Conservation (phyloP, 2,797 vertebrate species). For the Remorina albescens region DNA sequence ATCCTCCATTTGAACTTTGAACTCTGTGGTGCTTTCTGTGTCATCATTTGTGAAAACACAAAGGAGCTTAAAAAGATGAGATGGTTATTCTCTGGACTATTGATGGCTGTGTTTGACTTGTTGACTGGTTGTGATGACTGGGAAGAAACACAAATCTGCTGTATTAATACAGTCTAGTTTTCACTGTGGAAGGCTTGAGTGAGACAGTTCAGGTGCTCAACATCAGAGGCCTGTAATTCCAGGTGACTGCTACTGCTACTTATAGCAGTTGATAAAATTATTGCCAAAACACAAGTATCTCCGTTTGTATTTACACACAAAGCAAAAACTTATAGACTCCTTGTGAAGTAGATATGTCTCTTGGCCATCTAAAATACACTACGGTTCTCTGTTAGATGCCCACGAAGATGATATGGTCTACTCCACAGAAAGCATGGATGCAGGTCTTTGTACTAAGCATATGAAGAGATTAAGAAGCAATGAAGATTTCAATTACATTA, state of each 20-base stretch:
- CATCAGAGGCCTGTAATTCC: slow-evolving; percentile 7
- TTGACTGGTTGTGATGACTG: background rate
- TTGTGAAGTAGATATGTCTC: background rate
- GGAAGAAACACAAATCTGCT: slow-evolving; percentile 2
- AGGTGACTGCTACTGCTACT: slow-evolving; percentile 1
- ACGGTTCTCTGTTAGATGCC: background rate
- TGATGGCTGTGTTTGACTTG: slow-evolving; percentile 18
- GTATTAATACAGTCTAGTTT: background rate
- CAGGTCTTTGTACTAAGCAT: slow-evolving; percentile 5
- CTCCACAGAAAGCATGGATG: slow-evolving; percentile 29
- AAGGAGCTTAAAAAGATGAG: background rate
- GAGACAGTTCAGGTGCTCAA: background rate
- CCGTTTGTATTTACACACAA: slow-evolving; percentile 25
- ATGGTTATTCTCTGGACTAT: slow-evolving; percentile 9
- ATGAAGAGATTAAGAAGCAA: slow-evolving; percentile 49
- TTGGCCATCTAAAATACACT: background rate
- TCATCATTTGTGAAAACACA: background rate
- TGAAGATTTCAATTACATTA: slow-evolving; percentile 39
- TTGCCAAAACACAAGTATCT: slow-evolving; percentile 3
- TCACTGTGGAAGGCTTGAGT: background rate
- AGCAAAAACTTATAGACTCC: slow-evolving; percentile 4
- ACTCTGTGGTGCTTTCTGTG: background rate
- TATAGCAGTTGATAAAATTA: slow-evolving; percentile 2
- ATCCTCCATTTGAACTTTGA: background rate
- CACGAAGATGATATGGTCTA: background rate